These are phyloP conservation scores for Venustaconcha ellipsiformis DNA, from an alignment of 1,140 invertebrate species.

Conservation along the genomic window DNA sequence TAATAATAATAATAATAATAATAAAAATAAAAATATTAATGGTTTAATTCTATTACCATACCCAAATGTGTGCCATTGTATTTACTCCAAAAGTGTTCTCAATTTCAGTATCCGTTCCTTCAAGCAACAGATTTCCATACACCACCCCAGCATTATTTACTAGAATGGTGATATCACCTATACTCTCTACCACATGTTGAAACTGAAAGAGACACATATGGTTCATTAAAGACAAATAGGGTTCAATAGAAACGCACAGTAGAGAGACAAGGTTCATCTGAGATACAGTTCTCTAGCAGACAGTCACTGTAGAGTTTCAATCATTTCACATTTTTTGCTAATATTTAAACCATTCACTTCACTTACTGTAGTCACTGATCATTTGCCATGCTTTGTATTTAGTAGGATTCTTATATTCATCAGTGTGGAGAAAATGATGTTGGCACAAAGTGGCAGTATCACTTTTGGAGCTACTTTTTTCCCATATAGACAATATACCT, in stretches of 20 bases:
- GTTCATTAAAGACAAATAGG: background rate
- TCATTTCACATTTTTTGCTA: too few species aligned
- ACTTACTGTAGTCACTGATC: too few species aligned
- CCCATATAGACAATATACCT: too few species aligned
- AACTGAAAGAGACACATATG: conserved; percentile 10
- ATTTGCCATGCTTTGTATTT: too few species aligned
- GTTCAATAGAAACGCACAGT: background rate
- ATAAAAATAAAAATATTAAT: too few species aligned
- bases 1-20: too few species aligned
- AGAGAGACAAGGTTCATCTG: background rate
- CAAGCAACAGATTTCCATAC: conserved; percentile 82
- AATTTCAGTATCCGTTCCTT: conserved; percentile 82
- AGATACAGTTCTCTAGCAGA: background rate
- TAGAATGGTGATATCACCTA: conserved; percentile 88
- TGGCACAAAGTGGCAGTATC: too few species aligned
- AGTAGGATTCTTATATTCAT: too few species aligned
- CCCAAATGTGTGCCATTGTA: conserved; percentile 76
- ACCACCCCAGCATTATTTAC: conserved; percentile 95
- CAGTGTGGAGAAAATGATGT: too few species aligned
- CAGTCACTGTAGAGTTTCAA: too few species aligned
- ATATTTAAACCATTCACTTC: too few species aligned
- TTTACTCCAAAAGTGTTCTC: conserved; percentile 76
- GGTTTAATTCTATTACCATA: conserved; percentile 55
- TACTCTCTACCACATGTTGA: conserved; percentile 71
- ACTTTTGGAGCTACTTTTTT: too few species aligned